A percentile compares a stretch with the other conserved stretches of the same genome.
Evolutionary conservation across 1,140 invertebrate species (phyloP).

Genomic region (Achatina immaculata): DNA sequence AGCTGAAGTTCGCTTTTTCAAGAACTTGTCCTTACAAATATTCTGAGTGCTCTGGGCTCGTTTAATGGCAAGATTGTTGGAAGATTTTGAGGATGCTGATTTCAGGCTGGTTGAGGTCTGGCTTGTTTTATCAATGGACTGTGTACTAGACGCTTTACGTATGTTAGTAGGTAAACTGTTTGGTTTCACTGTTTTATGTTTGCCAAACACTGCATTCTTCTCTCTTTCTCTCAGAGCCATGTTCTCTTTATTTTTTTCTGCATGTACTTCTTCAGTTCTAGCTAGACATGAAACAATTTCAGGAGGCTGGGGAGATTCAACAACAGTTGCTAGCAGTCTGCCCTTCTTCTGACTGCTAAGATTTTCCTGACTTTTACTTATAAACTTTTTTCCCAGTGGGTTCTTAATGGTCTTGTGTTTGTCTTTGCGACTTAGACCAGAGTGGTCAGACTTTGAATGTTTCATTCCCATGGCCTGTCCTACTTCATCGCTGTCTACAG

Average conservation of each 20-base stretch:
- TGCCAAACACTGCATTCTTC: constrained; percentile 45
- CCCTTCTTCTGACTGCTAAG: constrained; percentile 59
- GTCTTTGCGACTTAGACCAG: constrained; percentile 44
- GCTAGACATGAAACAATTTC: constrained; percentile 24
- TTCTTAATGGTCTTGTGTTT: constrained; percentile 20
- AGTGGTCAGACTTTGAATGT: constrained; percentile 59
- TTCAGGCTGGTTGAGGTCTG: constrained; percentile 36
- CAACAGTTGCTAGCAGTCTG: constrained; percentile 47
- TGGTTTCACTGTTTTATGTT: constrained; percentile 42
- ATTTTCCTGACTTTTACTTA: constrained; percentile 71
- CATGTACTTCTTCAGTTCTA: constrained; percentile 39
- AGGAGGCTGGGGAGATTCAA: constrained; percentile 48
- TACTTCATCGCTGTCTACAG: neutral
- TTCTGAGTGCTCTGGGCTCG: constrained; percentile 68
- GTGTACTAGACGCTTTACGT: constrained; percentile 65
- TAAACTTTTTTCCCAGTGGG: constrained; percentile 48
- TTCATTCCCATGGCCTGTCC: constrained; percentile 50
- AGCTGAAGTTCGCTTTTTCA: constrained; percentile 64
- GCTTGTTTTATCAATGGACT: constrained; percentile 62
- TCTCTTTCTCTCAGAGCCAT: constrained; percentile 46
- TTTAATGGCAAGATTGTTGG: constrained; percentile 57
- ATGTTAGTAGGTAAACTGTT: constrained; percentile 43
- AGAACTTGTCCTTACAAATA: constrained; percentile 63
- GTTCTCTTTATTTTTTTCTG: constrained; percentile 43
- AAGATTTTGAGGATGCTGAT: constrained; percentile 40